A percentile compares a stretch with the other conserved stretches of the same genome.
phyloP scores from a whole-genome alignment of 2,797 vertebrate genomes.

The Rhynchotus rufescens region DNA sequence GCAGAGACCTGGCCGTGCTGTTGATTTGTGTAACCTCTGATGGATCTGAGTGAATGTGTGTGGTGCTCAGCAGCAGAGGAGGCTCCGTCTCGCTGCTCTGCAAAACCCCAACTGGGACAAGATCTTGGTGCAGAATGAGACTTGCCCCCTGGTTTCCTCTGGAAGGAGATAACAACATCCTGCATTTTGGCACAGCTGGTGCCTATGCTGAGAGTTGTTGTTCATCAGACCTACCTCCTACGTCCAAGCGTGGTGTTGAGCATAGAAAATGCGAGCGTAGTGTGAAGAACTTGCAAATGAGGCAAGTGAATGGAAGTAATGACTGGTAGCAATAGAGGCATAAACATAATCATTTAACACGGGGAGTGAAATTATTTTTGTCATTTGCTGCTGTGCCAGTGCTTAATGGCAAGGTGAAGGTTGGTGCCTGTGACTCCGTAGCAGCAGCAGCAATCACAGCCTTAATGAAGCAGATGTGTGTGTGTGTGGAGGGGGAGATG shows the following conservation, averaged over 20 bases:
- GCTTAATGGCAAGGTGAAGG: constrained; percentile 15
- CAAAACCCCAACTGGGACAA: not conserved
- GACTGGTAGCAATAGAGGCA: not conserved
- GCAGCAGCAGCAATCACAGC: not conserved
- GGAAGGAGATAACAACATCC: not conserved
- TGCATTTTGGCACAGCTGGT: not conserved
- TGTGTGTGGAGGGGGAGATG: not conserved
- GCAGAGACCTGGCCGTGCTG: not conserved
- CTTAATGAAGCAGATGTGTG: constrained; percentile 25
- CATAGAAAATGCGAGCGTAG: not conserved
- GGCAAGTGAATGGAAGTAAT: not conserved
- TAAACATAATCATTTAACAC: constrained; percentile 27
- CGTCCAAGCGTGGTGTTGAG: not conserved
- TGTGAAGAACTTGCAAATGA: not conserved
- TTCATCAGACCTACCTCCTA: not conserved
- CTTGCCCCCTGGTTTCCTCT: not conserved
- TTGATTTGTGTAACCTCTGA: not conserved
- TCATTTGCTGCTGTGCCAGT: not conserved
- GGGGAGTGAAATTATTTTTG: not conserved
- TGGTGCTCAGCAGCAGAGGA: not conserved
- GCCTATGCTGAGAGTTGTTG: not conserved
- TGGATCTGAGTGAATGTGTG: not conserved
- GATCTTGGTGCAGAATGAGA: not conserved
- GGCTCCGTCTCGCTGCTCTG: not conserved
- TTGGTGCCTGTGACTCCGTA: not conserved